Percentiles rank a stretch among this genome's conserved stretches.
phyloP scores from a whole-genome alignment of 1,140 invertebrate genomes.

The Leptinotarsa defecta region DNA sequence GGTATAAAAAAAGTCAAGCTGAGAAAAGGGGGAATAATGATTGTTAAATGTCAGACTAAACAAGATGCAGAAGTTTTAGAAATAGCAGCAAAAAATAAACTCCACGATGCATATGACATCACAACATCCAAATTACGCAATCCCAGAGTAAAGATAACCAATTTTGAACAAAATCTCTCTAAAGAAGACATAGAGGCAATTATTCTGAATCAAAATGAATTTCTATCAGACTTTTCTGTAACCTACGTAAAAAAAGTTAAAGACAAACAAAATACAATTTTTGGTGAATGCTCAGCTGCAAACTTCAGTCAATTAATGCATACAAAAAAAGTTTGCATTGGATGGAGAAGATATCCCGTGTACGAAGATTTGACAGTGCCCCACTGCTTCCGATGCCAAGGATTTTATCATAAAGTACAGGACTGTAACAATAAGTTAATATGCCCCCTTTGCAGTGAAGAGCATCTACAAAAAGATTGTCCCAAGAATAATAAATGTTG shows the following conservation, averaged over 20 bases:
- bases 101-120: background rate
- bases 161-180: background rate
- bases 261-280: constrained; percentile 1
- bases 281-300: background rate
- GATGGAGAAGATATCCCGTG: background rate
- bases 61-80: background rate
- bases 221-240: background rate
- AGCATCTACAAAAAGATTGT: background rate
- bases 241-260: background rate
- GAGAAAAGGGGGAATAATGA: background rate
- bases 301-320: background rate
- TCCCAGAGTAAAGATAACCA: background rate
- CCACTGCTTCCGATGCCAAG: background rate
- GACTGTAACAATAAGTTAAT: background rate
- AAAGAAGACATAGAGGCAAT: background rate
- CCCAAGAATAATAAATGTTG: constrained; percentile 4
- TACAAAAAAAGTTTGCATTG: background rate
- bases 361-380: background rate
- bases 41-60: background rate
- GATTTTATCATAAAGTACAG: constrained; percentile 7
- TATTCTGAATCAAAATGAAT: background rate
- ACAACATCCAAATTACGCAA: background rate
- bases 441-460: constrained; percentile 1
- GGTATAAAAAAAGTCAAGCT: background rate
- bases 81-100: background rate